Evolutionary conservation across 2,888 invertebrate genomes (phyloP), one percentile per base, ranked within the genome.

Genomic region (Mythimna loreyi): DNA sequence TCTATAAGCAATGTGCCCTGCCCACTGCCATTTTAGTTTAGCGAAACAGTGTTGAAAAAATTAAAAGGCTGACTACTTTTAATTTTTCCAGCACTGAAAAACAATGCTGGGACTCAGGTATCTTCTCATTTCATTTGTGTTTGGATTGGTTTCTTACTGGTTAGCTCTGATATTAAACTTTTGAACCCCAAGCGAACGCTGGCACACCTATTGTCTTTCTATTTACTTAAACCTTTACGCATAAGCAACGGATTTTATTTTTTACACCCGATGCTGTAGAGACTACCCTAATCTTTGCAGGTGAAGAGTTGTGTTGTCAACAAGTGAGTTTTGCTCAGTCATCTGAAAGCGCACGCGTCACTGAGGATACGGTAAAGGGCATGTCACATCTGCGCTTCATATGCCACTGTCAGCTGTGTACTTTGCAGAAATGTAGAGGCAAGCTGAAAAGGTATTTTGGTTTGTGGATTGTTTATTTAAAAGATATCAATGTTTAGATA

Each of bases 261-360:
- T 19, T 19, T 43, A 25, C 5, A 50, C 8, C 0, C 19, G 11
- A 33, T 30, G 21, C 23, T 43, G n/a, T 53, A 23, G 21, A 6
- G 13, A 30, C 2, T 49, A 47, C 49, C 9, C 2, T 55, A n/a
- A 47, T 47, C 7, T 61, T 59, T 74, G 57, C 65, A 58, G 66
- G 66, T 63, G 68, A 77, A 71, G 71, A 78, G 72, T 76, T 59
- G 74, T 72, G 70, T 74, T 72, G 78, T 61, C 64, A 69, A 68
- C 77, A 82, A 80, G 83, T 81, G 83, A 82, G 72, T 81, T 80
- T 78, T 80, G 82, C 82, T 78, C 85, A 81, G 80, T 72, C 67
- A 56, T 68, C 73, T 78, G 81, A 49, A 72, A 82, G 70, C 45
- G 21, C 47, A 61, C 77, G 75, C 76, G 72, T 81, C 78, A 74